phyloP scores from a whole-genome alignment of 2,113 vertebrate genomes.

The Gulo gulo region DNA sequence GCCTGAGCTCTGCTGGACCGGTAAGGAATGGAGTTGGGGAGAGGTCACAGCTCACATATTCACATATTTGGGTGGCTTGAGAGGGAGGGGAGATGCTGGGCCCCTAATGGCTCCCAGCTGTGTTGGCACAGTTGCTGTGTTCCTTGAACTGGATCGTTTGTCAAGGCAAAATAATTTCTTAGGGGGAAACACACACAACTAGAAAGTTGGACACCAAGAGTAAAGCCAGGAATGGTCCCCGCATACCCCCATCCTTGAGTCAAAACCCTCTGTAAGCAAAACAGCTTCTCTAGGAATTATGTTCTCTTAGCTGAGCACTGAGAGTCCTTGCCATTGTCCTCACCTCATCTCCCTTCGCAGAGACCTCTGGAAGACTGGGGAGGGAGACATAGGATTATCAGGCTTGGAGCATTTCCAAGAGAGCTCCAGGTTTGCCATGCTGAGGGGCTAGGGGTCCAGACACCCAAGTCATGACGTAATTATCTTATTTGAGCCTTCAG shows the following conservation, averaged over 20 bases:
- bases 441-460: not conserved
- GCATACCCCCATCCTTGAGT: not conserved
- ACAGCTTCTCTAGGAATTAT: constrained; percentile 5
- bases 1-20: not conserved
- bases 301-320: not conserved
- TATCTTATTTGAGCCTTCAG: not conserved
- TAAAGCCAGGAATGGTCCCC: constrained; percentile 31
- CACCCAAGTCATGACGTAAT: not conserved
- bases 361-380: not conserved
- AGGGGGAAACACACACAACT: constrained; percentile 39
- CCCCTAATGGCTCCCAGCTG: constrained; percentile 75
- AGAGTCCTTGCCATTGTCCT: not conserved
- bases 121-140: constrained; percentile 52
- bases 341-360: not conserved
- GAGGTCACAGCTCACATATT: constrained; percentile 45
- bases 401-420: not conserved
- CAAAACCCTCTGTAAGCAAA: constrained; percentile 47
- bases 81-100: constrained; percentile 27
- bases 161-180: constrained; percentile 68
- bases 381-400: not conserved
- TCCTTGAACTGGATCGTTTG: constrained; percentile 52
- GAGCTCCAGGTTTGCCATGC: not conserved
- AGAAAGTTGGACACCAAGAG: constrained; percentile 39
- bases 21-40: not conserved
- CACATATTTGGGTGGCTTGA: constrained; percentile 60